Conservation (phyloP, 1,140 invertebrate species). For the Riptortus pedestris region DNA sequence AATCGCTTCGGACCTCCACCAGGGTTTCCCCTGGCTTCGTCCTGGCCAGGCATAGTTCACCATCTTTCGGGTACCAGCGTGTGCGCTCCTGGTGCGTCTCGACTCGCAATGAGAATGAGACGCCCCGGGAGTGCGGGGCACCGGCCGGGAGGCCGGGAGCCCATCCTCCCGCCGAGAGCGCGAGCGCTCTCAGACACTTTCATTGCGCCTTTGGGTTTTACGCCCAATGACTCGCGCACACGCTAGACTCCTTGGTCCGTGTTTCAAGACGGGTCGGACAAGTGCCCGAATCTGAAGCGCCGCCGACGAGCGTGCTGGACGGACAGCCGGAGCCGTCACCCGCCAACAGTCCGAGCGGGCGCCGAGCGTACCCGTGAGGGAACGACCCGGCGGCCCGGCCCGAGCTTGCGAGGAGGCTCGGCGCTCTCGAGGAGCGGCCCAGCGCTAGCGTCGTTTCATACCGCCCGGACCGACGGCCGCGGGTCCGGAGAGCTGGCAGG, state of each 20-base stretch:
- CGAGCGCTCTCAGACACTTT: conserved; percentile 25
- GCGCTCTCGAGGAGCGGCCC: conserved; percentile 19
- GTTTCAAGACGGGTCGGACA: conserved; percentile 83
- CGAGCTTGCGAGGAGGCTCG: neutral
- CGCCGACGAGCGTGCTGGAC: conserved; percentile 38
- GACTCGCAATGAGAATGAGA: conserved; percentile 34
- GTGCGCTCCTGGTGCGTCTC: conserved; percentile 56
- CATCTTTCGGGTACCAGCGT: conserved; percentile 78
- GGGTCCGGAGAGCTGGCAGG: neutral
- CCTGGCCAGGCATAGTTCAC: conserved; percentile 81
- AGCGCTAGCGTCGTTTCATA: conserved; percentile 22
- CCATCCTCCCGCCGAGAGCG: conserved; percentile 39
- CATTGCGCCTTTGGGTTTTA: conserved; percentile 38
- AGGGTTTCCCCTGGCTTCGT: conserved; percentile 79
- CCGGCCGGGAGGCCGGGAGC: conserved; percentile 34
- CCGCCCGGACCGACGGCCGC: conserved; percentile 21
- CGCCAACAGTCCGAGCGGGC: conserved; percentile 15
- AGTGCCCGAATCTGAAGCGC: conserved; percentile 49
- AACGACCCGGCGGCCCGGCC: neutral
- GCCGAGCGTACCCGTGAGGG: conserved; percentile 7
- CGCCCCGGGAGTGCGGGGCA: conserved; percentile 39
- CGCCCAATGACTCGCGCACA: conserved; percentile 66
- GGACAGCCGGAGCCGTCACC: neutral
- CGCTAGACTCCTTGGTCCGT: conserved; percentile 86
- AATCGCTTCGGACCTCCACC: conserved; percentile 77